Base-by-base conservation (phyloP, 2,888 invertebrate species). In the Sphecodes monilicornis region DNA sequence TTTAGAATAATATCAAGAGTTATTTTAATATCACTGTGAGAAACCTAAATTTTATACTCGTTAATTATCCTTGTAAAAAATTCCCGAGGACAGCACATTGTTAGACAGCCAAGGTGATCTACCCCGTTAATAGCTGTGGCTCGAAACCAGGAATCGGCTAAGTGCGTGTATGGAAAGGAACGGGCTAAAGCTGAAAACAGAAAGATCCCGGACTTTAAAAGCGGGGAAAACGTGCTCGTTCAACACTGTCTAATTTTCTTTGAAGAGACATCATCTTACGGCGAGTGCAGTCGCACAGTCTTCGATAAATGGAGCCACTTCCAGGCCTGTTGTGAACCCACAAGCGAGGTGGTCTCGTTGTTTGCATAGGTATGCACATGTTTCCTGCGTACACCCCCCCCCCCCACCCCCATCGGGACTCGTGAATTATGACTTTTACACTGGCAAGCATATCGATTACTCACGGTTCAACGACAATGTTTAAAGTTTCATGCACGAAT, bases 391-490 rank as follows among this genome's bases (percentile, higher is more conserved):
- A 26, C n/a, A 26, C 18, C n/a, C 16, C n/a, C 26, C 8, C 18
- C 57, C 74, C 73, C 60, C 41, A n/a, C n/a, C n/a, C n/a, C n/a
- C n/a, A n/a, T 3, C 50, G n/a, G n/a, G 76, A 69, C 71, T 36
- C 69, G 72, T 86, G 82, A 89, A 85, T 89, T 88, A 86, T 83
- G 88, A 84, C 71, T 73, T 84, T 87, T 77, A 60, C 69, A 79
- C 74, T 81, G 83, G 80, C 80, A 76, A 57, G 76, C 82, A 78
- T 86, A 82, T 84, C 86, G 76, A 76, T 76, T 76, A 86, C 80
- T 86, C 78, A 78, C 80, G 80, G 70, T 64, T 73, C 74, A 82
- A 78, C 66, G 86, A 77, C 74, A 50, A 71, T 78, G 74, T 74
- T 76, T 66, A 79, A 84, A 82, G 70, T 75, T 32, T 50, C 46